Evolutionary conservation across 2,888 invertebrate species (phyloP), one percentile per base, ranked within the genome.

Genomic region (Perithous albicinctus): DNA sequence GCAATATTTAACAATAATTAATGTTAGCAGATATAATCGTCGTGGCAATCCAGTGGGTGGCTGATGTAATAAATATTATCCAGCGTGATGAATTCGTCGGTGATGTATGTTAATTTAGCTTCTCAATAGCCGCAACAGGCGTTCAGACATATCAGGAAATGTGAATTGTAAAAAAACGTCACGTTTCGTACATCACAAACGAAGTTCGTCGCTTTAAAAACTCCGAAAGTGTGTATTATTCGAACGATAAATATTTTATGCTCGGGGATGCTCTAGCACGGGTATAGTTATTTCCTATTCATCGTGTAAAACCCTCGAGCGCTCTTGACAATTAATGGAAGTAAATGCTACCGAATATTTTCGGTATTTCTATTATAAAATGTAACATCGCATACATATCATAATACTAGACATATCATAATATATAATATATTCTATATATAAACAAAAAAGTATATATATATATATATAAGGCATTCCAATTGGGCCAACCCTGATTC

Each of bases 401-500:
- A 80, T 67, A 67, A 67, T 67, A 84, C 61, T 75, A 83, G 79
- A 85, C 80, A 83, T 83, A 85, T 85, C 84, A 85, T 81, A 77
- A 76, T 64, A 78, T 76, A 75, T 61, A 41, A 61, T 29, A 63
- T 54, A 77, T 64, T 32, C 54, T 72, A 84, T 75, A 78, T 23
- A 75, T 5, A 75, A 41, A 78, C 67, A 76, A 56, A 78, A 76
- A 56, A 61, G 63, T 64, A 72, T 64, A 69, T 46, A 41, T 18
- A 54, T 26, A 59, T 20, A 32, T 20, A 69, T 10, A 59, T 6
- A 59, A 20, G 63, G 26, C 12, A 72, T n/a, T 64, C 29, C n/a
- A n/a, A n/a, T n/a, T n/a, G n/a, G n/a, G n/a, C n/a, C n/a, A n/a
- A n/a, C n/a, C n/a, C n/a, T n/a, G n/a, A n/a, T n/a, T n/a, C n/a